These are phyloP conservation scores for Desoria tigrina DNA, from an alignment of 2,888 invertebrate species.

Conservation along the genomic window DNA sequence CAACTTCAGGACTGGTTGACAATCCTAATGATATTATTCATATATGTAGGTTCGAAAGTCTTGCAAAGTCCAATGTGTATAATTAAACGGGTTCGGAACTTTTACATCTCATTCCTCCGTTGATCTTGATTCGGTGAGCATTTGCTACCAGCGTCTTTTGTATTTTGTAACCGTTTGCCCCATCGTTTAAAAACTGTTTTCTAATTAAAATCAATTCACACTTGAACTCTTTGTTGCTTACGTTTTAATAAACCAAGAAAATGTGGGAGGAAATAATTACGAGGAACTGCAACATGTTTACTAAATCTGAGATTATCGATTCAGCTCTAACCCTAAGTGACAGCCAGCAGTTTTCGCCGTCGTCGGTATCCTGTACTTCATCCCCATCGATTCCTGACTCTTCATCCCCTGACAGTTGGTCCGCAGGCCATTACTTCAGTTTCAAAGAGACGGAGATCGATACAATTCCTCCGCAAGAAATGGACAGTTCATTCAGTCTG, in stretches of 20 bases:
- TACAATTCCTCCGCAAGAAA: background rate
- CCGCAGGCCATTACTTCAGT: background rate
- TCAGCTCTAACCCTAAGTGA: background rate
- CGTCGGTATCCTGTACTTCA: background rate
- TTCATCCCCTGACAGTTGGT: conserved; percentile 4
- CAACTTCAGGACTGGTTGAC: conserved; percentile 7
- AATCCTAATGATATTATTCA: conserved; percentile 5
- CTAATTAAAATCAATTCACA: too few species aligned
- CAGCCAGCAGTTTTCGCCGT: background rate
- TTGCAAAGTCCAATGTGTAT: too few species aligned
- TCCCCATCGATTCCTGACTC: background rate
- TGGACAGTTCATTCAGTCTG: background rate
- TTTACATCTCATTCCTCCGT: conserved; percentile 1
- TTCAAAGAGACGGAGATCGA: conserved; percentile 7
- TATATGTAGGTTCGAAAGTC: too few species aligned
- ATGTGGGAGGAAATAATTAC: background rate
- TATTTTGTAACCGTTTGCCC: too few species aligned
- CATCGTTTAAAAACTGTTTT: too few species aligned
- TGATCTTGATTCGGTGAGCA: too few species aligned
- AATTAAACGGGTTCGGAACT: conserved; percentile 8
- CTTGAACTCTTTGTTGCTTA: too few species aligned
- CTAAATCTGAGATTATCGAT: background rate
- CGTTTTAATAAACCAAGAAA: background rate
- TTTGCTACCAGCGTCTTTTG: too few species aligned
- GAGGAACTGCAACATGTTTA: background rate